Evolutionary conservation across 2,113 vertebrate species (phyloP).

Genomic region (Mirounga angustirostris): DNA sequence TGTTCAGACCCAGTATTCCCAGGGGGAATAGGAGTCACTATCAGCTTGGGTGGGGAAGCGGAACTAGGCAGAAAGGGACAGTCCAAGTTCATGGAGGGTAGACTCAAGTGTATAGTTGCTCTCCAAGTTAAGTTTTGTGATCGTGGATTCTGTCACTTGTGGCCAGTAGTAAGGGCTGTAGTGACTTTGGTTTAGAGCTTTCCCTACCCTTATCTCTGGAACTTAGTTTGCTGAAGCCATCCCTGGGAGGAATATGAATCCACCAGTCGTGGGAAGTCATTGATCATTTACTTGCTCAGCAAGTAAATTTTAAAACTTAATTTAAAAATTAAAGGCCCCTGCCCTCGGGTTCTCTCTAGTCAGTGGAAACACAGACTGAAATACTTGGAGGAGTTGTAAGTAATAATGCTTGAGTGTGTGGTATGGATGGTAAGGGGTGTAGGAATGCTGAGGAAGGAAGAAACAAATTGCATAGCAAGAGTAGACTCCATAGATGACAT

Average conservation of each 20-base stretch:
- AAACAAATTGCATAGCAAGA: background rate
- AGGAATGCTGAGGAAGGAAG: background rate
- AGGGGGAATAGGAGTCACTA: background rate
- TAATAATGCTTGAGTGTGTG: background rate
- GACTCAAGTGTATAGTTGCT: background rate
- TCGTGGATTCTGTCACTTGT: background rate
- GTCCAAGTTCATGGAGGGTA: background rate
- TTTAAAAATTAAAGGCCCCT: background rate
- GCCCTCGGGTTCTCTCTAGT: background rate
- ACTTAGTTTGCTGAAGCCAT: background rate
- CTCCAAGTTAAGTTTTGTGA: conserved; percentile 41
- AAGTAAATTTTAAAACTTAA: too few species aligned
- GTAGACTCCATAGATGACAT: background rate
- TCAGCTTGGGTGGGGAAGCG: background rate
- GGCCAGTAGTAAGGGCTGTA: background rate
- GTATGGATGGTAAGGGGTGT: fast-evolving
- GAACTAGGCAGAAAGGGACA: background rate
- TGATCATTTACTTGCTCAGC: background rate
- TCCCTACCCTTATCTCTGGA: background rate
- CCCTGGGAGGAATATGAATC: background rate
- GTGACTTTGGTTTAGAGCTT: background rate
- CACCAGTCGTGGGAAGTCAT: background rate
- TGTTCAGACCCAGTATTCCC: background rate
- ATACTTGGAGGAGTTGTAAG: background rate
- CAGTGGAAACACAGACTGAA: background rate